Percentiles rank a stretch among this genome's conserved stretches.
phyloP scores from a whole-genome alignment of 2,113 vertebrate species.

The Sardina pilchardus region DNA sequence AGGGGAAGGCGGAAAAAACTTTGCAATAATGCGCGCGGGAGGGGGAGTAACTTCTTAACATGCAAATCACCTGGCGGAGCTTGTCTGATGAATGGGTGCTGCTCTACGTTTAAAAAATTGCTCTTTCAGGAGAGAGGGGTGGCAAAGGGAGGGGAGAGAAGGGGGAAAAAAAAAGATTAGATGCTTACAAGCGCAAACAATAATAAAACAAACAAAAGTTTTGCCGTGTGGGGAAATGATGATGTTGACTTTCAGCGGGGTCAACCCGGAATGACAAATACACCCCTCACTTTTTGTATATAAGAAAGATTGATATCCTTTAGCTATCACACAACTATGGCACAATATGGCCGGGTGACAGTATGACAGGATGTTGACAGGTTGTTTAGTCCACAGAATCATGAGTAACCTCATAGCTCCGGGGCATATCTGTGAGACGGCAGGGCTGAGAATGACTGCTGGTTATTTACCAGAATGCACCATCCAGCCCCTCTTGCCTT shows the following conservation, averaged over 20 bases:
- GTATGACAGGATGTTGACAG: conserved; percentile 17
- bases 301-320: conserved; percentile 19
- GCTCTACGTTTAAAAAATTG: conserved; percentile 52
- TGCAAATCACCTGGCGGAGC: conserved; percentile 55
- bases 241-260: conserved; percentile 29
- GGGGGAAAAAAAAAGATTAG: conserved; percentile 38
- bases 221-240: conserved; percentile 18
- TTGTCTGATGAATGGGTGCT: conserved; percentile 56
- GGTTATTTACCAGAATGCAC: conserved; percentile 1
- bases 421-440: conserved; percentile 3
- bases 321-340: conserved; percentile 4
- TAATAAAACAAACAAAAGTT: conserved; percentile 45
- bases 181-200: conserved; percentile 46
- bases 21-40: conserved; percentile 53
- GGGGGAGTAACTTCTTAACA: conserved; percentile 56
- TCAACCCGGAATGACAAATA: conserved; percentile 15
- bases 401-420: conserved; percentile 13
- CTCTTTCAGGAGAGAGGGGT: conserved; percentile 36
- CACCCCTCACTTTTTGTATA: conserved; percentile 18
- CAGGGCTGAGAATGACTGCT: conserved; percentile 5
- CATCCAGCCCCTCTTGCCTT: not conserved
- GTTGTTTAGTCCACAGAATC: conserved; percentile 21
- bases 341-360: conserved; percentile 13
- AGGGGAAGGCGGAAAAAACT: conserved; percentile 53
- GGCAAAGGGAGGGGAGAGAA: conserved; percentile 27